Evolutionary conservation across 2,888 invertebrate species (phyloP).

Genomic region (Dioctria rufipes): DNA sequence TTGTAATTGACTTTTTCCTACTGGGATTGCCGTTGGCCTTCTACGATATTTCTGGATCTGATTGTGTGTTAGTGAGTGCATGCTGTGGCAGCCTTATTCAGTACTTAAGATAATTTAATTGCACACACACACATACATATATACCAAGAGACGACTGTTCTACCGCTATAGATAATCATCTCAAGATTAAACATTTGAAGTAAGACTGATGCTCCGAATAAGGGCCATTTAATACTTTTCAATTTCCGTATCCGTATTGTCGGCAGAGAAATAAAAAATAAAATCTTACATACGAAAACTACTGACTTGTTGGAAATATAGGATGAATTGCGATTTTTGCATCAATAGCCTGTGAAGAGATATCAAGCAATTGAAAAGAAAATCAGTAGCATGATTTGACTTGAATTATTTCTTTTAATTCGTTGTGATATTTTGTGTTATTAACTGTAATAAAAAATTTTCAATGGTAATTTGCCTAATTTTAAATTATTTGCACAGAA

Average conservation of each 20-base stretch:
- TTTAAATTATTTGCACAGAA: no score
- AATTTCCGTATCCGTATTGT: constrained; percentile 18
- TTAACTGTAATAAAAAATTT: no score
- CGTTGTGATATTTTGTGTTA: no score
- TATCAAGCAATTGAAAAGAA: no score
- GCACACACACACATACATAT: no score
- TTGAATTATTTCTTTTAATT: no score
- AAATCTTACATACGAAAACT: no score
- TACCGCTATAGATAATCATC: constrained; percentile 27
- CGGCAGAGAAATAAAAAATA: constrained; percentile 9
- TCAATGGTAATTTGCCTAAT: no score
- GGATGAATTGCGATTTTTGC: no score
- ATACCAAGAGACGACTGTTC: constrained; percentile 19
- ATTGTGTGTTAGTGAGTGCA: constrained; percentile 1
- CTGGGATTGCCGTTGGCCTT: constrained; percentile 22
- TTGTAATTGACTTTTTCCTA: constrained; percentile 51
- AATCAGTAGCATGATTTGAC: no score
- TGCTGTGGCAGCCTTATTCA: constrained; percentile 25
- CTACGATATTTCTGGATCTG: constrained; percentile 20
- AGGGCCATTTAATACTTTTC: constrained; percentile 29
- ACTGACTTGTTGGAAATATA: no score
- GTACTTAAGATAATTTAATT: constrained; percentile 25
- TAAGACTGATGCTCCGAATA: constrained; percentile 24
- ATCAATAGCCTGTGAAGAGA: no score
- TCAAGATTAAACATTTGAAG: constrained; percentile 38